Conservation (phyloP, 2,888 invertebrate species). For the Amblyteles armatorius region DNA sequence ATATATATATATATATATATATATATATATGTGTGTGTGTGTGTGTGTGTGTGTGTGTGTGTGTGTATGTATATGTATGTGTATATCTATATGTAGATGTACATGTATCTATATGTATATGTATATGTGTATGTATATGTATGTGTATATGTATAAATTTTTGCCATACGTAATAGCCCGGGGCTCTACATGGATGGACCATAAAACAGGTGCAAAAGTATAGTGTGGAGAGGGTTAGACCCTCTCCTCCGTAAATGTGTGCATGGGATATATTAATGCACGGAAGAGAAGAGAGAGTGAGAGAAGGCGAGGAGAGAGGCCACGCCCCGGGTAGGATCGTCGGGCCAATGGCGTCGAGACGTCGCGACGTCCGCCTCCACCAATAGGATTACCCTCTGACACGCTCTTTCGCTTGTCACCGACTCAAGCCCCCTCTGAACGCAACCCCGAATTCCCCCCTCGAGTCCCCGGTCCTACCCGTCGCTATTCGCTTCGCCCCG, state of each 20-base stretch:
- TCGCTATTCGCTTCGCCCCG: no score
- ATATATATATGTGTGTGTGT: not conserved
- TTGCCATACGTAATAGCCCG: conserved; percentile 33
- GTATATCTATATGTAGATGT: not conserved
- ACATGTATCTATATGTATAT: not conserved
- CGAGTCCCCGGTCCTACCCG: not conserved
- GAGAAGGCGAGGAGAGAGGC: conserved; percentile 63
- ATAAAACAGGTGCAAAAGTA: not conserved
- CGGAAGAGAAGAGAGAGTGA: conserved; percentile 6
- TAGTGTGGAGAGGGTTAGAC: not conserved
- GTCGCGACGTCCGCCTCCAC: conserved; percentile 83
- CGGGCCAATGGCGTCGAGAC: conserved; percentile 82
- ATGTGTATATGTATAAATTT: not conserved
- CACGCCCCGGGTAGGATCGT: conserved; percentile 78
- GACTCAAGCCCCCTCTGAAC: conserved; percentile 70
- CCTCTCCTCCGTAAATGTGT: conserved; percentile 3
- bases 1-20: not conserved
- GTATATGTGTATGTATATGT: not conserved
- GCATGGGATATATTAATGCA: conserved; percentile 6
- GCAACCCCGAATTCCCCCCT: conserved; percentile 31
- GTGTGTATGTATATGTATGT: no score
- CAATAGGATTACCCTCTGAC: conserved; percentile 85
- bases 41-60: no score
- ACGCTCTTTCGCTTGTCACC: conserved; percentile 84
- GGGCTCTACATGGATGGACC: conserved; percentile 11